These are phyloP conservation scores for Hypselothyrea guttata DNA, from an alignment of 2,888 invertebrate species.

Conservation along the genomic window DNA sequence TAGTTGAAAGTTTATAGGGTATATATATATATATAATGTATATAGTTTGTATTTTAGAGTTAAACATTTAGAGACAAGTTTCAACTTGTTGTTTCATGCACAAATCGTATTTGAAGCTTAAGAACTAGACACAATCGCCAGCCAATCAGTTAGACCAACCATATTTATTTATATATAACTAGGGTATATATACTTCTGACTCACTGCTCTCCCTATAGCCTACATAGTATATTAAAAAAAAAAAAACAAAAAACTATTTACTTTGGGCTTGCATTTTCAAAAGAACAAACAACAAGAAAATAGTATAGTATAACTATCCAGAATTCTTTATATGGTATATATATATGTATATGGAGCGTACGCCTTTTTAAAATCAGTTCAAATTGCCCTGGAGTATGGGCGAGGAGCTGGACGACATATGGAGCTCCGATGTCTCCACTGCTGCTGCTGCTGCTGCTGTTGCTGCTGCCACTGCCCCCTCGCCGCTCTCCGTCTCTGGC, in stretches of 20 bases:
- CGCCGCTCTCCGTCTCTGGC: conserved; percentile 12
- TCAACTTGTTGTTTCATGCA: conserved; percentile 12
- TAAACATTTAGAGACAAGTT: conserved; percentile 2
- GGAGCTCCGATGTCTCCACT: neutral
- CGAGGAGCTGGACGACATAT: neutral
- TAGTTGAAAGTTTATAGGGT: conserved; percentile 10
- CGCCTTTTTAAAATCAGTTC: conserved; percentile 70
- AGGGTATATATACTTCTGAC: conserved; percentile 7
- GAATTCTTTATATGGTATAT: too few species aligned
- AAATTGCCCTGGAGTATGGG: conserved; percentile 1
- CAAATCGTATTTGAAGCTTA: conserved; percentile 18
- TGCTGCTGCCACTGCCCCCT: neutral
- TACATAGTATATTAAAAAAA: conserved; percentile 9
- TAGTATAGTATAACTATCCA: too few species aligned
- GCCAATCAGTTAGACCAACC: conserved; percentile 13
- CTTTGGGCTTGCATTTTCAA: conserved; percentile 4
- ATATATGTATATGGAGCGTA: neutral
- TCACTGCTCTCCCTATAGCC: conserved; percentile 18
- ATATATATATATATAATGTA: neutral
- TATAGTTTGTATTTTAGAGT: neutral
- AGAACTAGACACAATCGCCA: conserved; percentile 9
- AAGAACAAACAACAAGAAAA: too few species aligned
- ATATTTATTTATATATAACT: conserved; percentile 10
- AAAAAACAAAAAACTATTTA: conserved; percentile 13
- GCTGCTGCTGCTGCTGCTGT: too few species aligned